A percentile compares a stretch with the other conserved stretches of the same genome.
Evolutionary conservation across 2,797 vertebrate genomes (phyloP).

Genomic region (Nasua narica): DNA sequence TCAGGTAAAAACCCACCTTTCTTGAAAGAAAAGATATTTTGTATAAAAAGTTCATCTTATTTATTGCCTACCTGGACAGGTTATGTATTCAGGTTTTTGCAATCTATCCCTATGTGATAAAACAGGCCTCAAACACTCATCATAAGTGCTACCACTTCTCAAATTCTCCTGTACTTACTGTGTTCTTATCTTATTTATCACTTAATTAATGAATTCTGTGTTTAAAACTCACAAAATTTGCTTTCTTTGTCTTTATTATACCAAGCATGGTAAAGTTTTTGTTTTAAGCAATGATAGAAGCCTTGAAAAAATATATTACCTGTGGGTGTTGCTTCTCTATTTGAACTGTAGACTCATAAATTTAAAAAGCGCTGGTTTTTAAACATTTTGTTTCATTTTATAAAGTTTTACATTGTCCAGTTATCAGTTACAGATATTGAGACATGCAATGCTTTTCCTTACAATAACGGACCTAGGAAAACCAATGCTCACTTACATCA

Average conservation of each 20-base stretch:
- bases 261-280: neutral
- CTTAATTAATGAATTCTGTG: constrained; percentile 31
- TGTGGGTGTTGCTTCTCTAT: neutral
- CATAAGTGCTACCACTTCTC: neutral
- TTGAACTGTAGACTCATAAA: neutral
- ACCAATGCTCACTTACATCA: neutral
- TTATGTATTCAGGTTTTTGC: constrained; percentile 44
- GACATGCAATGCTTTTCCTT: neutral
- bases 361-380: neutral
- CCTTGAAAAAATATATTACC: neutral
- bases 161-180: neutral
- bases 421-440: constrained; percentile 22
- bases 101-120: constrained; percentile 49
- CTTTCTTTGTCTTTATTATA: constrained; percentile 55
- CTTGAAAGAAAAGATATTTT: constrained; percentile 56
- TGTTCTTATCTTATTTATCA: constrained; percentile 43
- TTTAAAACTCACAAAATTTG: constrained; percentile 68
- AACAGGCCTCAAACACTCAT: constrained; percentile 37
- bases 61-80: constrained; percentile 54
- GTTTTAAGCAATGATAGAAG: constrained; percentile 27
- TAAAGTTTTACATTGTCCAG: neutral
- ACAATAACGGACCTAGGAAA: neutral
- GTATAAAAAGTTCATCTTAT: constrained; percentile 61
- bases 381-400: constrained; percentile 44
- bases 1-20: constrained; percentile 66